Evolutionary conservation across 2,113 vertebrate species (phyloP).

Genomic region (Elgaria multicarinata): DNA sequence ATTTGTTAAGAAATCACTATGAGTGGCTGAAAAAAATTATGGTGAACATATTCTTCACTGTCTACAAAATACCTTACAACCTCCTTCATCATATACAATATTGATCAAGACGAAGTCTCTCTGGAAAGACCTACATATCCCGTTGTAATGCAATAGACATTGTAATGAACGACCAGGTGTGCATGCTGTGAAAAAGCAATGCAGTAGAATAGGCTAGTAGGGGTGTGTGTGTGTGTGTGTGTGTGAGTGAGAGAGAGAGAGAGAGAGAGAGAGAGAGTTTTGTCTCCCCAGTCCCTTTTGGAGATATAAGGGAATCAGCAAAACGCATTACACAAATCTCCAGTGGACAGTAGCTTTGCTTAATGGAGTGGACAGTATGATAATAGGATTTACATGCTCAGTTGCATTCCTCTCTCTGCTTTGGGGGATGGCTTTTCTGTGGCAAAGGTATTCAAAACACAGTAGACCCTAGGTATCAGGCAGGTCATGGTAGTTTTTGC

Average conservation of each 20-base stretch:
- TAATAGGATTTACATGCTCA: constrained; percentile 7
- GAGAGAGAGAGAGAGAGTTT: too few species aligned
- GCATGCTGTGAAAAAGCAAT: not conserved
- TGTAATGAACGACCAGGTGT: not conserved
- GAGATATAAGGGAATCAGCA: not conserved
- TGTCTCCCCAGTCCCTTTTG: not conserved
- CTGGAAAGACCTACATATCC: too few species aligned
- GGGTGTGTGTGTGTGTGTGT: too few species aligned
- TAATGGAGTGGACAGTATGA: constrained; percentile 4
- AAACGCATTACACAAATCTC: constrained; percentile 18
- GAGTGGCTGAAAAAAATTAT: not conserved
- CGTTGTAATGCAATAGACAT: not conserved
- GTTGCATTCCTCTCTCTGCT: not conserved
- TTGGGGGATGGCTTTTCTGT: not conserved
- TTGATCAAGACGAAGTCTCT: too few species aligned
- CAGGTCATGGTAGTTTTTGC: not conserved
- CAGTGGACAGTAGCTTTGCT: constrained; percentile 3
- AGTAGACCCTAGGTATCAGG: not conserved
- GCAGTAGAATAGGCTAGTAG: not conserved
- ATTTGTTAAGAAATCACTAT: not conserved
- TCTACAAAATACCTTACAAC: not conserved
- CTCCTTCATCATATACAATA: not conserved
- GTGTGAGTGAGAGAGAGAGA: too few species aligned
- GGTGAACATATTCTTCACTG: not conserved
- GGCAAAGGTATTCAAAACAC: not conserved